phyloP scores from a whole-genome alignment of 2,888 invertebrate species.

The Heliconius ethilla region DNA sequence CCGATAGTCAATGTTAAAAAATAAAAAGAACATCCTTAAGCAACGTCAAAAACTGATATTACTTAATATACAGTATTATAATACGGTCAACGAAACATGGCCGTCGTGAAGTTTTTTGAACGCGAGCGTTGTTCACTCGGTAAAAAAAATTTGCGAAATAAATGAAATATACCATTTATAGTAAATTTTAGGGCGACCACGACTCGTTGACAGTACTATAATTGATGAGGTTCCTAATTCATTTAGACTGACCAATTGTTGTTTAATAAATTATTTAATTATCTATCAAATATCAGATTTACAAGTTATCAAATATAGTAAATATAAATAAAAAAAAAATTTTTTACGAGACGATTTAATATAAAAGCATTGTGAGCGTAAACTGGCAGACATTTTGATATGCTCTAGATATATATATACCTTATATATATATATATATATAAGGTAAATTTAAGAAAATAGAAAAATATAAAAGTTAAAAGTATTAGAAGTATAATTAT shows the following conservation, averaged over 20 bases:
- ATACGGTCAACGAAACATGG: too few species aligned
- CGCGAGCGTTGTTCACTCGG: too few species aligned
- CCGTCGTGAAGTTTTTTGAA: too few species aligned
- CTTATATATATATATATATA: too few species aligned
- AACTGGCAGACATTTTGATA: conserved; percentile 15
- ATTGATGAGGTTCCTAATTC: too few species aligned
- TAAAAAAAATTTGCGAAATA: too few species aligned
- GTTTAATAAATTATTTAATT: neutral
- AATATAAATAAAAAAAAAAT: too few species aligned
- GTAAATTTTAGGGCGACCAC: too few species aligned
- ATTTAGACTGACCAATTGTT: neutral
- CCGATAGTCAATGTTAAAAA: conserved; percentile 1
- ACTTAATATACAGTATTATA: neutral
- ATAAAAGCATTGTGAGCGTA: neutral
- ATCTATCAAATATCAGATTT: neutral
- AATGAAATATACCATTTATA: too few species aligned
- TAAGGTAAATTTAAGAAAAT: conserved; percentile 14
- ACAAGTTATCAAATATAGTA: neutral
- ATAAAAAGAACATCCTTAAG: conserved; percentile 20
- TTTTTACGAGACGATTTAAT: neutral
- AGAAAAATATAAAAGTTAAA: conserved; percentile 32
- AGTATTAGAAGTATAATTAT: conserved; percentile 24
- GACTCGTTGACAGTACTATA: too few species aligned
- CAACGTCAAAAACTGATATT: neutral
- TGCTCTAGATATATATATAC: neutral